Conservation (phyloP, 2,797 vertebrate species). For the Tangara arthus region DNA sequence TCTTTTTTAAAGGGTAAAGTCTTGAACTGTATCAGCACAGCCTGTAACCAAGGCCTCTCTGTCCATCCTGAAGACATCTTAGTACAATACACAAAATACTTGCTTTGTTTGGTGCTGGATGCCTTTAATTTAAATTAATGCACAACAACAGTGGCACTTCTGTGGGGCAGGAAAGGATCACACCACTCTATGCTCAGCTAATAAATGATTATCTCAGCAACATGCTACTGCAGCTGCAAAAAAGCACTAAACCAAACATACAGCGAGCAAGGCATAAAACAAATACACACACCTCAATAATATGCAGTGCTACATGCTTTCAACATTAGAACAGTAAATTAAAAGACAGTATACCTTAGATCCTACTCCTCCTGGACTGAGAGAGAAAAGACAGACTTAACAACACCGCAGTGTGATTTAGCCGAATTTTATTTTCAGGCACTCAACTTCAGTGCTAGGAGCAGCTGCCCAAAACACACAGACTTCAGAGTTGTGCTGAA, state of each 20-base stretch:
- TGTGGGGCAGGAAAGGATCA: conserved; percentile 9
- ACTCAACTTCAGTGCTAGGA: background rate
- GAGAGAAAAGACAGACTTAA: background rate
- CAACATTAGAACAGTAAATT: background rate
- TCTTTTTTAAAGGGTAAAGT: background rate
- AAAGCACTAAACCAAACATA: background rate
- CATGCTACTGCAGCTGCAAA: background rate
- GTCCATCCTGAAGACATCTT: conserved; percentile 23
- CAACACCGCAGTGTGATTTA: background rate
- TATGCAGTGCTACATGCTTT: background rate
- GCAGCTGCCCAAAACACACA: background rate
- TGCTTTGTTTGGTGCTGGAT: conserved; percentile 37
- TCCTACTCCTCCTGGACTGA: background rate
- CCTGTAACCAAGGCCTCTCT: conserved; percentile 5
- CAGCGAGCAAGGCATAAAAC: background rate
- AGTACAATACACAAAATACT: conserved; percentile 47
- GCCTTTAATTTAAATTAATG: conserved; percentile 26
- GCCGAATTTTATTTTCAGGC: background rate
- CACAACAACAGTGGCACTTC: conserved; percentile 34
- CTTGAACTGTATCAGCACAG: background rate
- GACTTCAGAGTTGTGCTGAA: background rate
- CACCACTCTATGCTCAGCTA: background rate
- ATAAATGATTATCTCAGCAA: background rate
- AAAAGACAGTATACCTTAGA: background rate
- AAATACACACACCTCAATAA: background rate